A percentile compares a stretch with the other conserved stretches of the same genome.
These are phyloP conservation scores for Cladorhizidae sp. DNA, from an alignment of 37 sponge, comb jelly and placozoan species.

Conservation along the genomic window DNA sequence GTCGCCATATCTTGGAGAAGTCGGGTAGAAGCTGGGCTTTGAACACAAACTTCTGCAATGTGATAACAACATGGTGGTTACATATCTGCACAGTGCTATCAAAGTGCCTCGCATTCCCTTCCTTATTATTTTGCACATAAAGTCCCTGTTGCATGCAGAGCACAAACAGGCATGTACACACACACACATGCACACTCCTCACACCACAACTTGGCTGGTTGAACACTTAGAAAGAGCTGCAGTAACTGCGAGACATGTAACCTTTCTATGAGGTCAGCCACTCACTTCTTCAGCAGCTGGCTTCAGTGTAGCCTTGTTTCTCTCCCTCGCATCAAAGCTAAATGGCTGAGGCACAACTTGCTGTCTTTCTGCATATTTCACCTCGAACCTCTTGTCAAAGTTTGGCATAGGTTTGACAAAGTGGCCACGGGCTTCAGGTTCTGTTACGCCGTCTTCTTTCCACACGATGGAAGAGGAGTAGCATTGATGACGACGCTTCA, in stretches of 20 bases:
- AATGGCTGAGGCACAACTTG: conserved; percentile 53
- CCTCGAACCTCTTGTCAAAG: conserved; percentile 42
- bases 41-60: conserved; percentile 61
- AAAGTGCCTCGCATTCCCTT: too few species aligned
- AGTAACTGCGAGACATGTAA: background rate
- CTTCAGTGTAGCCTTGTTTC: conserved; percentile 44
- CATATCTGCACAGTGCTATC: too few species aligned
- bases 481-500: conserved; percentile 12
- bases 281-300: conserved; percentile 25
- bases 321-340: conserved; percentile 62
- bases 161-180: background rate
- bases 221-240: background rate
- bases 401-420: conserved; percentile 44
- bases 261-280: background rate
- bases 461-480: background rate
- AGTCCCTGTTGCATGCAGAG: too few species aligned
- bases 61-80: too few species aligned
- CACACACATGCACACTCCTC: too few species aligned
- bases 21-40: conserved; percentile 58
- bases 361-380: conserved; percentile 36
- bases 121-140: too few species aligned
- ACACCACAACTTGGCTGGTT: too few species aligned
- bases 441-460: conserved; percentile 15
- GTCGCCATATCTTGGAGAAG: background rate
- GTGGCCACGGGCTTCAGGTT: too few species aligned